A percentile compares a stretch with the other conserved stretches of the same genome.
These are phyloP conservation scores for Phyllotis vaccarum DNA, from an alignment of 2,797 vertebrate species.

Conservation along the genomic window DNA sequence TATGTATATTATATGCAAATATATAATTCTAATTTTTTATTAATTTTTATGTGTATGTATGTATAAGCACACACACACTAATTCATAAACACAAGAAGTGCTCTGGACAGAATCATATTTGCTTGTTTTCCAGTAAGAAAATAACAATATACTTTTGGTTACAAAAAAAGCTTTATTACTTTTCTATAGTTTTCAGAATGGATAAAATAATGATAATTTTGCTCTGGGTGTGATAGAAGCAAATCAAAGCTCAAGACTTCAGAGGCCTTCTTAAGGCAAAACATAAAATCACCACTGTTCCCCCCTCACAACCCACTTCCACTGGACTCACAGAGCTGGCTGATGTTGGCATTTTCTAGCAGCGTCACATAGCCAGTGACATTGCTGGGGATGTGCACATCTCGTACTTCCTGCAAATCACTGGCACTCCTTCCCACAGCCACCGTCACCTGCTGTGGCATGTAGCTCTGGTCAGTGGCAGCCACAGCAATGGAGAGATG, in stretches of 20 bases:
- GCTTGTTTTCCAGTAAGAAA: slow-evolving; percentile 56
- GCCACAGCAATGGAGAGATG: slow-evolving; percentile 97
- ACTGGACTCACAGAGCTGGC: slow-evolving; percentile 95
- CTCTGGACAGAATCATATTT: slow-evolving; percentile 46
- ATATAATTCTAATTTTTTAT: neutral
- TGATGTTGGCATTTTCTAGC: slow-evolving; percentile 98
- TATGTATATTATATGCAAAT: neutral
- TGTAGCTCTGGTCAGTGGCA: slow-evolving; percentile 98
- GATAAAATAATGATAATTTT: slow-evolving; percentile 28
- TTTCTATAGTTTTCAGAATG: slow-evolving; percentile 51
- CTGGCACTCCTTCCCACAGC: slow-evolving; percentile 94
- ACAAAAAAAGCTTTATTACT: neutral
- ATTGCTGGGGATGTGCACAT: slow-evolving; percentile 98
- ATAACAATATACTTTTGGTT: slow-evolving; percentile 51
- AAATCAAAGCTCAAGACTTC: slow-evolving; percentile 35
- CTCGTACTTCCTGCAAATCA: slow-evolving; percentile 96
- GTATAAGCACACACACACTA: neutral
- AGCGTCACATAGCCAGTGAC: slow-evolving; percentile 97
- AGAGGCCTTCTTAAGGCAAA: neutral
- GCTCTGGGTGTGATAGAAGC: neutral
- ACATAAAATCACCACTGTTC: neutral
- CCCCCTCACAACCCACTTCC: neutral
- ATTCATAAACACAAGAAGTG: slow-evolving; percentile 8
- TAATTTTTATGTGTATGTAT: neutral
- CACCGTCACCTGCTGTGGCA: slow-evolving; percentile 98